Base-by-base conservation (phyloP, 2,113 vertebrate species). In the Diglossa brunneiventris region DNA sequence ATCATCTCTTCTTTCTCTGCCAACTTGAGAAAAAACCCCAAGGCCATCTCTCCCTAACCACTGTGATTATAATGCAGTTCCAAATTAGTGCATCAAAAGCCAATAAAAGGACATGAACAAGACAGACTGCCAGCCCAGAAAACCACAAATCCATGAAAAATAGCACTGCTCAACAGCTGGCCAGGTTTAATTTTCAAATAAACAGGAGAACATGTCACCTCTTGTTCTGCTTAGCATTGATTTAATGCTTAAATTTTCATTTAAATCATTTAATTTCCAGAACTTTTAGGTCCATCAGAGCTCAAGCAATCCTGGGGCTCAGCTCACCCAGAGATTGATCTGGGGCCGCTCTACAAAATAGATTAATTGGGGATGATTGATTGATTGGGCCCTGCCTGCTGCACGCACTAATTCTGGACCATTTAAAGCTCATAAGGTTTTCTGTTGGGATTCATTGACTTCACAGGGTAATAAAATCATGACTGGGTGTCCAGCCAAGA, bases 181-280 rank as follows among this genome's bases (percentile, higher is more conserved):
- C 64, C 70, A 42, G 70, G 74, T 77, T 94, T 73, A 42, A 79
- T 85, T 95, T 77, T 42, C 46, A 27, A 61, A 88, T 47, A 77
- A 92, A 88, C 47, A 70, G 24, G 7, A 74, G 84, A 86, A 72
- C 42, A 41, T 26, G 55, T 62, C 80, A 47, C 44, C 62, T 68
- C 62, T 89, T 87, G 28, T 82, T 94, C 92, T 50, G 31, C 61
- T 61, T 68, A 74, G 56, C 44, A 93, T 68, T 95, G 93, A 97
- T 96, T 90, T 93, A 93, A 69, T 80, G 89, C 47, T 86, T 52
- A 27, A 20, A 41, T 56, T 61, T 70, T 86, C 82, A 90, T 88
- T 86, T 63, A 59, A 87, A 93, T 85, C 3, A 20, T 70, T 90
- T 70, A 8, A 70, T 92, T 83, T 37, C 53, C 56, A 90, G 85